Percentiles rank a stretch among this genome's conserved stretches.
phyloP scores from a whole-genome alignment of 2,797 vertebrate genomes.

The Cryptoblepharus egeriae region DNA sequence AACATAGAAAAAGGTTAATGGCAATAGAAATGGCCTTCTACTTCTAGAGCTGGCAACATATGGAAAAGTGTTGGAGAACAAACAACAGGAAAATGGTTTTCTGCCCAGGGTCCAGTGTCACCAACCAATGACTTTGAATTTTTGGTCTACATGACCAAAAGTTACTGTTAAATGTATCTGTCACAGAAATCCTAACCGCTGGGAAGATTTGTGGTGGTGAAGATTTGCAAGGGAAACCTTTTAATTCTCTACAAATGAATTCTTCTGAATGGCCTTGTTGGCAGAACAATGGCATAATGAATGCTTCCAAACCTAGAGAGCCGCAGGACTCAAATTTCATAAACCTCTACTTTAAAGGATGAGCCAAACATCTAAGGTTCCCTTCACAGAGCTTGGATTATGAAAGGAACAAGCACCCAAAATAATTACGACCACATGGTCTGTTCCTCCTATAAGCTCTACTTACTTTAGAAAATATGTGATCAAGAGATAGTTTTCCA shows the following conservation, averaged over 20 bases:
- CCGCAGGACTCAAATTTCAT: neutral
- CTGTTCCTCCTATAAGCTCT: neutral
- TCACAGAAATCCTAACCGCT: neutral
- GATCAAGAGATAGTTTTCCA: neutral
- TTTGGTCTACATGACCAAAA: neutral
- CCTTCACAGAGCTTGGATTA: rapidly evolving
- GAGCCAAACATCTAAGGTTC: neutral
- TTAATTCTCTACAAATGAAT: neutral
- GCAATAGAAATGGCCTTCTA: conserved; percentile 12
- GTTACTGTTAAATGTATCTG: rapidly evolving
- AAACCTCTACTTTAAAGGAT: rapidly evolving
- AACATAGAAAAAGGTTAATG: conserved; percentile 1
- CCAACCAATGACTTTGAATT: neutral
- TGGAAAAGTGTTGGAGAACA: neutral
- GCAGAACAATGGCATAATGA: neutral
- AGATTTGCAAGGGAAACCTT: neutral
- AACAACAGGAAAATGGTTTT: rapidly evolving
- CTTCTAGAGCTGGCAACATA: neutral
- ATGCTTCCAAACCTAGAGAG: neutral
- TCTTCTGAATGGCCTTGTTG: neutral
- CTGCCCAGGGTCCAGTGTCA: rapidly evolving
- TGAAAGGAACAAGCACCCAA: neutral
- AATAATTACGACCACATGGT: neutral
- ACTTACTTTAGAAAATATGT: neutral
- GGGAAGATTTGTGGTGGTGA: neutral